Conservation (phyloP, 1,140 invertebrate species). For the Brachionus paranguensis region DNA sequence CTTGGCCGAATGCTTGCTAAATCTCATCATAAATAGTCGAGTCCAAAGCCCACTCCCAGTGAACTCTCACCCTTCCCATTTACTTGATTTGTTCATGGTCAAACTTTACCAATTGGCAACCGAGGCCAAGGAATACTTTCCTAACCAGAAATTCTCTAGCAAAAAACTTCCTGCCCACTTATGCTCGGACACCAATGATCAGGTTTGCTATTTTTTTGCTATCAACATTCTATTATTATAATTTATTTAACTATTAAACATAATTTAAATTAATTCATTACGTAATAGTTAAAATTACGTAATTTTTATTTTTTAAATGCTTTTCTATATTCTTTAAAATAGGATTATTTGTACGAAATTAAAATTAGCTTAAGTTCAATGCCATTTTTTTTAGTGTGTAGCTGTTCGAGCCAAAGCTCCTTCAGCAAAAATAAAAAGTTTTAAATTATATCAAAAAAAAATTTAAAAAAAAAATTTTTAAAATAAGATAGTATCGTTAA, state of each 20-base stretch:
- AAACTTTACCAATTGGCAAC: background rate
- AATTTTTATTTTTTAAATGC: background rate
- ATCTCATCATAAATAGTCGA: slow-evolving; percentile 18
- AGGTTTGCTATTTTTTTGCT: background rate
- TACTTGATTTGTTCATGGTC: background rate
- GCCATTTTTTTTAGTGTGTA: no score
- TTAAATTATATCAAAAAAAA: no score
- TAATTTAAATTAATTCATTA: background rate
- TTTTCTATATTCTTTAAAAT: background rate
- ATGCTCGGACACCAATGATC: background rate
- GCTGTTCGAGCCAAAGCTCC: no score
- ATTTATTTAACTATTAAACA: background rate
- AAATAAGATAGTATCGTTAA: no score
- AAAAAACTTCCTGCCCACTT: background rate
- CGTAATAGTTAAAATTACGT: background rate
- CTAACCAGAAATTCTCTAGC: background rate
- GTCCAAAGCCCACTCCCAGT: no score
- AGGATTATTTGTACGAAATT: background rate
- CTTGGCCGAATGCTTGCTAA: background rate
- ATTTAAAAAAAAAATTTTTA: no score
- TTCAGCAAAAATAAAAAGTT: no score
- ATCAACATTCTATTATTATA: background rate
- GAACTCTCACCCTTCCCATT: background rate
- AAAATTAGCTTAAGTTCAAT: background rate
- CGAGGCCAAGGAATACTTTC: background rate